phyloP scores from a whole-genome alignment of 1,140 invertebrate genomes.

The Drosophila parvula region DNA sequence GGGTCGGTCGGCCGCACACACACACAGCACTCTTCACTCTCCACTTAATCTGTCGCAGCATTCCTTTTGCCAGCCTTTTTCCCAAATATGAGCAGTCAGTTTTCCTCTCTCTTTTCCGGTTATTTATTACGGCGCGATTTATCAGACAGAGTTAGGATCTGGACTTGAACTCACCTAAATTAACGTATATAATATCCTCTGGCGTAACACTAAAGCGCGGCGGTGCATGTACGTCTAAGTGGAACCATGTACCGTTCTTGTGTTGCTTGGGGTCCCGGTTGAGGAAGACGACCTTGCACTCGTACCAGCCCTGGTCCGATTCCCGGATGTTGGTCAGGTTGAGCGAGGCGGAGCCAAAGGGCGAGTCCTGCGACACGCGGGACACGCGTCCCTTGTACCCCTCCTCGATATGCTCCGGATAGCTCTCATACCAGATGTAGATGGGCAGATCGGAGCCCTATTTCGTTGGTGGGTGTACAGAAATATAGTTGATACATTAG shows the following conservation, averaged over 20 bases:
- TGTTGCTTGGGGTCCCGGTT: constrained; percentile 94
- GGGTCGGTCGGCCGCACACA: not conserved
- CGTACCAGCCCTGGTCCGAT: constrained; percentile 98
- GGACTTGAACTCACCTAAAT: constrained; percentile 87
- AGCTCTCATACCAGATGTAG: constrained; percentile 98
- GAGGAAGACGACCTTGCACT: constrained; percentile 98
- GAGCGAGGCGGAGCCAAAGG: constrained; percentile 95
- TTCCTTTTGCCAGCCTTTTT: not conserved
- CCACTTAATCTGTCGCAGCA: constrained; percentile 59
- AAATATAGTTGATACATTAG: constrained; percentile 10
- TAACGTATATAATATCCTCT: constrained; percentile 97
- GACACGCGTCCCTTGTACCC: constrained; percentile 96
- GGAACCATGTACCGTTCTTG: constrained; percentile 98
- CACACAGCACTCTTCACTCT: constrained; percentile 29
- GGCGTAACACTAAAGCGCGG: constrained; percentile 96
- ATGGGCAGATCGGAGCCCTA: constrained; percentile 96
- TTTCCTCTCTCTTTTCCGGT: not conserved
- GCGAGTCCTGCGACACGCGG: constrained; percentile 92
- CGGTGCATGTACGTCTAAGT: constrained; percentile 97
- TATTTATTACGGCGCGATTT: constrained; percentile 46
- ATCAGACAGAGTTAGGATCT: not conserved
- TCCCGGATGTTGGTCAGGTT: constrained; percentile 96
- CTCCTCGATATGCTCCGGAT: constrained; percentile 96
- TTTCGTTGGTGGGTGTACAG: constrained; percentile 59
- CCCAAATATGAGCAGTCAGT: constrained; percentile 37